Conservation (phyloP, 1,140 invertebrate species). For the Scaptomyza graminum region DNA sequence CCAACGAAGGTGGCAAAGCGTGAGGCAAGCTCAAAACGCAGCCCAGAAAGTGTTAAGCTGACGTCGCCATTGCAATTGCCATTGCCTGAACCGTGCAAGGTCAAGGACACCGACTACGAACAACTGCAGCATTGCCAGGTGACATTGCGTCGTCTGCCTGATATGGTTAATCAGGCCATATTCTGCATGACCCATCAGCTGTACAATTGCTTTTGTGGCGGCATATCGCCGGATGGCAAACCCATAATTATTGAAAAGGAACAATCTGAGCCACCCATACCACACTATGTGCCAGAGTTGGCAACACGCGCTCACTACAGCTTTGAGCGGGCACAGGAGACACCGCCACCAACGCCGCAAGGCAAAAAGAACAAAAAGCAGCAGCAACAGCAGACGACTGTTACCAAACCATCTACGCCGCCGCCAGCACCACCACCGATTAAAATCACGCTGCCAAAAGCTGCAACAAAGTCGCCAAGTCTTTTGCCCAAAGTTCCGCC, state of each 20-base stretch:
- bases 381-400: background rate
- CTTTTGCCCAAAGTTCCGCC: background rate
- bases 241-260: constrained; percentile 72
- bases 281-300: constrained; percentile 54
- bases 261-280: constrained; percentile 35
- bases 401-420: background rate
- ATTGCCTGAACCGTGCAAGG: constrained; percentile 42
- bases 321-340: constrained; percentile 62
- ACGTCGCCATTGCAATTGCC: background rate
- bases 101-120: constrained; percentile 61
- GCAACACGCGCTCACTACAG: constrained; percentile 68
- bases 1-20: constrained; percentile 10
- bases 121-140: constrained; percentile 74
- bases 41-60: background rate
- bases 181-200: constrained; percentile 82
- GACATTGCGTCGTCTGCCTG: constrained; percentile 54
- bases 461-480: background rate
- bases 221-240: constrained; percentile 56
- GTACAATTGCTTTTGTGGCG: constrained; percentile 82
- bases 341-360: constrained; percentile 10
- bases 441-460: background rate
- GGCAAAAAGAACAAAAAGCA: constrained; percentile 52
- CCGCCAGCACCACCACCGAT: background rate
- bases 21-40: constrained; percentile 1
- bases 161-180: constrained; percentile 65